Percentiles rank a stretch among this genome's conserved stretches.
phyloP scores from a whole-genome alignment of 2,797 vertebrate species.

The Chrysolophus pictus region DNA sequence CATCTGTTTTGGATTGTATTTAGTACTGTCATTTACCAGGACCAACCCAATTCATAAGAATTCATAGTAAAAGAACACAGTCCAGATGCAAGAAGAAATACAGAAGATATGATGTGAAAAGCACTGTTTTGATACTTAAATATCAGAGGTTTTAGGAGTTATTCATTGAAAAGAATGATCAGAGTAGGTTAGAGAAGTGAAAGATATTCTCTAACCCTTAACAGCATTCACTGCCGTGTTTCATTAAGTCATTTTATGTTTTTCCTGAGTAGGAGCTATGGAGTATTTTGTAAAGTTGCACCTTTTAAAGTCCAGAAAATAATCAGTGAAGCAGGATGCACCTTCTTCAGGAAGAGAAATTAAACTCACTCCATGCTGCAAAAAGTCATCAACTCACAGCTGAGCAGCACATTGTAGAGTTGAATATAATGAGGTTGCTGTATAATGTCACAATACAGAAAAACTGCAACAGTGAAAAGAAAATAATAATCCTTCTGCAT shows the following conservation, averaged over 20 bases:
- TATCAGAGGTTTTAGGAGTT: background rate
- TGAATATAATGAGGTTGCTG: constrained; percentile 53
- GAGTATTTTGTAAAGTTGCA: constrained; percentile 44
- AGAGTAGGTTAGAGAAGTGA: background rate
- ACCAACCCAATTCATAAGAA: background rate
- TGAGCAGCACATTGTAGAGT: constrained; percentile 13
- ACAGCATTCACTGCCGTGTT: background rate
- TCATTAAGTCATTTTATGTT: background rate
- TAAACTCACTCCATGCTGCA: constrained; percentile 34
- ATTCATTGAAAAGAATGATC: background rate
- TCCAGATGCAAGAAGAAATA: background rate
- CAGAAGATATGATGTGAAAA: background rate
- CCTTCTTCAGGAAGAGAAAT: constrained; percentile 30
- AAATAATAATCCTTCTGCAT: background rate
- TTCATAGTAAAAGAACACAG: background rate
- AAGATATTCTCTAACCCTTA: background rate
- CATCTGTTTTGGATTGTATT: background rate
- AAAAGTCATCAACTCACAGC: constrained; percentile 41
- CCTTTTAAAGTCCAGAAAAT: constrained; percentile 46
- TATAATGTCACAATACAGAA: constrained; percentile 47
- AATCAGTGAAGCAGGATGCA: constrained; percentile 53
- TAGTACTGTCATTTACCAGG: background rate
- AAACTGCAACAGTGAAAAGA: background rate
- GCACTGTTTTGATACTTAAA: background rate
- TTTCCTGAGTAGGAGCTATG: background rate